A percentile compares a stretch with the other conserved stretches of the same genome.
These are phyloP conservation scores for Eumeta japonica DNA, from an alignment of 1,140 invertebrate species.

Conservation along the genomic window DNA sequence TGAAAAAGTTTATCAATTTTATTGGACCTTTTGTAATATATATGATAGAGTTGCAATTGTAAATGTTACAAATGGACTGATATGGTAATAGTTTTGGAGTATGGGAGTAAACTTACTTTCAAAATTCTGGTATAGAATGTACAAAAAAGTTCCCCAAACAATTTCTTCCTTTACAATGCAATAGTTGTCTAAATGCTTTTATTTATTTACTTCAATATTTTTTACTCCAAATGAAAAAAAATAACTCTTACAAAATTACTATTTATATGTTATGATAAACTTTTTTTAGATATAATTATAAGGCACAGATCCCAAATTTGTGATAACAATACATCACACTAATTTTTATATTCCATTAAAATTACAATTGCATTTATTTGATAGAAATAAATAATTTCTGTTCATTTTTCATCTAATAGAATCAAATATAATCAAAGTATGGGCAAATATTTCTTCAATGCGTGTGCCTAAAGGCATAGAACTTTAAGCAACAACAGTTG, in stretches of 20 bases:
- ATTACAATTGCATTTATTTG: constrained; percentile 23
- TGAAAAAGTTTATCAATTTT: no score
- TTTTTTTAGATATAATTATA: background rate
- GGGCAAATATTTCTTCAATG: no score
- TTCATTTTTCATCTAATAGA: background rate
- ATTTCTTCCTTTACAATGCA: constrained; percentile 1
- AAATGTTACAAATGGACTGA: background rate
- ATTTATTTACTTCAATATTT: background rate
- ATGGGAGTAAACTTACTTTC: background rate
- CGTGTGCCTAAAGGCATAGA: no score
- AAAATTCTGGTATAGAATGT: background rate
- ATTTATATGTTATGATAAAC: background rate
- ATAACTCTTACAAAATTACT: background rate
- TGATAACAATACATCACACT: no score
- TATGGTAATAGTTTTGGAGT: background rate
- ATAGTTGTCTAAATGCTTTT: constrained; percentile 1
- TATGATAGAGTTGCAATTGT: background rate
- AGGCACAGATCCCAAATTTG: background rate
- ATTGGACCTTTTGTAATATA: no score
- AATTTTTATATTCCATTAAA: no score
- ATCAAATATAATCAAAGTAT: no score
- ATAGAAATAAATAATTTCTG: constrained; percentile 6
- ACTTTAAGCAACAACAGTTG: no score
- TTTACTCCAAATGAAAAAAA: background rate
- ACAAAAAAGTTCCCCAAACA: background rate